phyloP scores from a whole-genome alignment of 64 coral and sea anemone genomes.

The Actinia equina region DNA sequence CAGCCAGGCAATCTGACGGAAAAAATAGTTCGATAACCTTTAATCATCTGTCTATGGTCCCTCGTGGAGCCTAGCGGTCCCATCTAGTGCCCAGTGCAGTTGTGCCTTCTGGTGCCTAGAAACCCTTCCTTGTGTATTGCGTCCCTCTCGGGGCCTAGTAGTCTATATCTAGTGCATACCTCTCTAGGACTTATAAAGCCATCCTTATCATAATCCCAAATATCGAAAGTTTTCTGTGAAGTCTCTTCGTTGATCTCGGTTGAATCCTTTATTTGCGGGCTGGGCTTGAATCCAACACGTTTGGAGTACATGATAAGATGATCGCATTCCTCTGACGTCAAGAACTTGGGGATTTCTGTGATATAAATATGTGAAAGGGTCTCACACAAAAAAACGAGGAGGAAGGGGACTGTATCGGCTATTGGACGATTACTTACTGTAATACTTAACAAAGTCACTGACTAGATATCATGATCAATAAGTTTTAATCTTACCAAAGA shows the following conservation, averaged over 20 bases:
- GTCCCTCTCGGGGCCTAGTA: no score
- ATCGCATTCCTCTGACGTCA: constrained; percentile 71
- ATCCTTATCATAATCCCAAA: constrained; percentile 74
- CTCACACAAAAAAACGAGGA: no score
- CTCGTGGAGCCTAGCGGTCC: background rate
- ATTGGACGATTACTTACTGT: no score
- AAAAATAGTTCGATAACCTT: background rate
- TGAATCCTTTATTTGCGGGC: constrained; percentile 52
- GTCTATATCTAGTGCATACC: constrained; percentile 18
- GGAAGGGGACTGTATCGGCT: no score
- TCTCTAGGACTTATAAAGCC: constrained; percentile 66
- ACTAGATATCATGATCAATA: background rate
- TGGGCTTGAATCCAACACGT: constrained; percentile 81
- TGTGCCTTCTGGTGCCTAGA: background rate
- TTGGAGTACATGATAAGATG: constrained; percentile 67
- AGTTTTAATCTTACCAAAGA: constrained; percentile 30
- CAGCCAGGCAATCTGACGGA: constrained; percentile 37
- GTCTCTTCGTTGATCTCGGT: constrained; percentile 68
- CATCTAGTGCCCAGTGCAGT: background rate
- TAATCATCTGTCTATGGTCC: background rate
- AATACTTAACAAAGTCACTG: no score
- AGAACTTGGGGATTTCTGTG: constrained; percentile 41
- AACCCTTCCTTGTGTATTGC: no score
- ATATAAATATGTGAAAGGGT: no score
- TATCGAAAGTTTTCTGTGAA: constrained; percentile 64